Percentiles rank a stretch among this genome's conserved stretches.
These are phyloP conservation scores for Anas georgica DNA, from an alignment of 2,797 vertebrate species.

Conservation along the genomic window DNA sequence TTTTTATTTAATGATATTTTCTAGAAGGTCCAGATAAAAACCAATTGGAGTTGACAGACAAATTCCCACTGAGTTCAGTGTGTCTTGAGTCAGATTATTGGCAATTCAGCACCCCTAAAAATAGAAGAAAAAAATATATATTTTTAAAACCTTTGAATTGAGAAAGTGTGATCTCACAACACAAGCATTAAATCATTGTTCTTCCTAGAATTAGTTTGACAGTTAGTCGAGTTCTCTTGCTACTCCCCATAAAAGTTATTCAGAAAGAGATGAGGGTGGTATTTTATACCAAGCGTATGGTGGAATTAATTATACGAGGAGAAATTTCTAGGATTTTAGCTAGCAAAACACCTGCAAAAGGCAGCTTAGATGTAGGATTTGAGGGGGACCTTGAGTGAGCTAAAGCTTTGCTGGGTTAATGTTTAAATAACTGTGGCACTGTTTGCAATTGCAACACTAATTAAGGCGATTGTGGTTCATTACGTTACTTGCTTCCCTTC, in stretches of 20 bases:
- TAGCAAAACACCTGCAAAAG: conserved; percentile 16
- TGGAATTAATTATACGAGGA: not conserved
- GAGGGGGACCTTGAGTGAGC: conserved; percentile 14
- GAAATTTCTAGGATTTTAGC: not conserved
- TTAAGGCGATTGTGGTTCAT: not conserved
- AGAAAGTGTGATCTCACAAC: not conserved
- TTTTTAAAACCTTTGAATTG: not conserved
- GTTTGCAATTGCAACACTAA: not conserved
- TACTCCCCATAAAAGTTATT: not conserved
- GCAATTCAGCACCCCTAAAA: not conserved
- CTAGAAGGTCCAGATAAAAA: not conserved
- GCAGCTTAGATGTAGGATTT: conserved; percentile 22
- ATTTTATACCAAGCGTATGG: not conserved
- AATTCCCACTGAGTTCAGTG: not conserved
- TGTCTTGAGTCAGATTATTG: not conserved
- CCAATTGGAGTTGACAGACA: not conserved
- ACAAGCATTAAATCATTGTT: not conserved
- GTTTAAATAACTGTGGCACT: not conserved
- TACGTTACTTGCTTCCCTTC: not conserved
- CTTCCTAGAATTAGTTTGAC: not conserved
- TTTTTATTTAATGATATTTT: not conserved
- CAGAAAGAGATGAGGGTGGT: conserved; percentile 20
- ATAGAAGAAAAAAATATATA: not conserved
- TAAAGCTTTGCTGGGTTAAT: not conserved
- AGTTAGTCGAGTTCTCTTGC: not conserved